phyloP scores from a whole-genome alignment of 1,140 invertebrate genomes.

The Musca vetustissima region DNA sequence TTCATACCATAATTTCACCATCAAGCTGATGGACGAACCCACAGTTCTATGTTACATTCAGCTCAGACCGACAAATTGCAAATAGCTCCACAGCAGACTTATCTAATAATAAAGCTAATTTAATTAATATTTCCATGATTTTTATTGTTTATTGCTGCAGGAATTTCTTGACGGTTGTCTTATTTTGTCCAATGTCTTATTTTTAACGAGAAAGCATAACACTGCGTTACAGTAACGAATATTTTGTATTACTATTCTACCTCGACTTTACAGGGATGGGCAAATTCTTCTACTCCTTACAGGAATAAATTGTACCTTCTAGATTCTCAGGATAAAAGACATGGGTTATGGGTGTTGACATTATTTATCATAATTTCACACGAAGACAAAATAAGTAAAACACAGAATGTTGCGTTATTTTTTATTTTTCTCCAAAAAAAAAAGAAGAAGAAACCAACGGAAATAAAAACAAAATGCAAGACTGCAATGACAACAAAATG shows the following conservation, averaged over 20 bases:
- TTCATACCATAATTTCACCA: too few species aligned
- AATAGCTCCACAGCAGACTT: too few species aligned
- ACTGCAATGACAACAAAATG: slow-evolving; percentile 15
- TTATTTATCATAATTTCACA: slow-evolving; percentile 21
- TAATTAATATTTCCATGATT: neutral
- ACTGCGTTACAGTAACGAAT: neutral
- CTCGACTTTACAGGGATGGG: too few species aligned
- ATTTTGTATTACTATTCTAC: too few species aligned
- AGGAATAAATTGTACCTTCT: too few species aligned
- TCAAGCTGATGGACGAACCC: too few species aligned
- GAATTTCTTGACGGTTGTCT: neutral
- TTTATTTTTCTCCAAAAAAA: neutral
- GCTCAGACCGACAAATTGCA: too few species aligned
- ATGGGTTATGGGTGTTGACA: neutral
- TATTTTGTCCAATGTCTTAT: neutral
- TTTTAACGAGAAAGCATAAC: neutral
- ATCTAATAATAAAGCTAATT: slow-evolving; percentile 9
- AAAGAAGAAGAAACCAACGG: neutral
- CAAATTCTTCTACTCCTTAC: too few species aligned
- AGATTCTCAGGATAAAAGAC: too few species aligned
- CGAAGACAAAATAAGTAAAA: slow-evolving; percentile 13
- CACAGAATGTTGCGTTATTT: neutral
- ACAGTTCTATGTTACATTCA: too few species aligned
- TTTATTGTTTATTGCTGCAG: neutral
- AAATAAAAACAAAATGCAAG: slow-evolving; percentile 15